phyloP scores from a whole-genome alignment of 2,888 invertebrate genomes.

The Rhagonycha fulva region DNA sequence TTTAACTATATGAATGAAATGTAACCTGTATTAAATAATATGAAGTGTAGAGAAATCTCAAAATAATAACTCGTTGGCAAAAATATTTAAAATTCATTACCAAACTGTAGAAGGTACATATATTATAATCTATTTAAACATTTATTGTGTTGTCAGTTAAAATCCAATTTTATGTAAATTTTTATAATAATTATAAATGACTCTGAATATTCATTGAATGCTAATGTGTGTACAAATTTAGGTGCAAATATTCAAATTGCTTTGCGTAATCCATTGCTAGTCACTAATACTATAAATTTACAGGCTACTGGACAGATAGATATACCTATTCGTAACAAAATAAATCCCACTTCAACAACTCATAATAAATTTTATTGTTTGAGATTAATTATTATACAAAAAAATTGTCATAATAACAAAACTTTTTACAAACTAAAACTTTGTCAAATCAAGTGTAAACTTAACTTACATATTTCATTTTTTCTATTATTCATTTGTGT shows the following conservation, averaged over 20 bases:
- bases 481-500: constrained; percentile 30
- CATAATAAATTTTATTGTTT: background rate
- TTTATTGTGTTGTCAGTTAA: constrained; percentile 25
- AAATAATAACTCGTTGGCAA: background rate
- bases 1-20: too few relatives aligned
- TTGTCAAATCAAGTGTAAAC: background rate
- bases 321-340: background rate
- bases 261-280: constrained; percentile 28
- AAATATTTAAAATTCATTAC: background rate
- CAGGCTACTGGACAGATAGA: constrained; percentile 16
- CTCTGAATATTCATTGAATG: constrained; percentile 38
- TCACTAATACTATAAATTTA: constrained; percentile 27
- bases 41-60: too few relatives aligned
- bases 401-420: background rate
- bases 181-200: constrained; percentile 34
- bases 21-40: background rate
- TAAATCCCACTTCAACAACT: background rate
- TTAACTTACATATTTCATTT: background rate
- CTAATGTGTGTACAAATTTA: constrained; percentile 36
- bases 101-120: background rate
- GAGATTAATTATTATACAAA: background rate
- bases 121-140: constrained; percentile 17
- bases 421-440: background rate
- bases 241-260: constrained; percentile 37
- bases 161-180: constrained; percentile 36